phyloP scores from a whole-genome alignment of 2,888 invertebrate species.

The Agrochola macilenta region DNA sequence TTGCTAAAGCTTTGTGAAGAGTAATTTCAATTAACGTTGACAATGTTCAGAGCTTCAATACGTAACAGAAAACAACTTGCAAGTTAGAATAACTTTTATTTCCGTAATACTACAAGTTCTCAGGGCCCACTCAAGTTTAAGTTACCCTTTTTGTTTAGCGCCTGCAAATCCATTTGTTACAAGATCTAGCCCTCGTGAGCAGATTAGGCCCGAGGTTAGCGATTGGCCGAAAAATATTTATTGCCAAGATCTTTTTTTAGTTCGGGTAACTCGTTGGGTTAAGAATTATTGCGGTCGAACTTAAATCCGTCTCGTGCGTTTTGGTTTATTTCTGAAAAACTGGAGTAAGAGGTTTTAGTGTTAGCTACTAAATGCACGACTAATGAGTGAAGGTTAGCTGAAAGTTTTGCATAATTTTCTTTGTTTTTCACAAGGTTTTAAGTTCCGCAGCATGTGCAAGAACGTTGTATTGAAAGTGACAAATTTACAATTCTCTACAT shows the following conservation, averaged over 20 bases:
- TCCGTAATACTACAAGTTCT: conserved; percentile 15
- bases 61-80: conserved; percentile 17
- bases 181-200: conserved; percentile 38
- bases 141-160: conserved; percentile 52
- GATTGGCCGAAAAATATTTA: conserved; percentile 57
- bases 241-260: conserved; percentile 50
- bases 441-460: conserved; percentile 22
- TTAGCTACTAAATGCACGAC: conserved; percentile 13
- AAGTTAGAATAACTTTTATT: conserved; percentile 19
- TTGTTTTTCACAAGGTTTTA: conserved; percentile 37
- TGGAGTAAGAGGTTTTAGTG: conserved; percentile 11
- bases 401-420: conserved; percentile 48
- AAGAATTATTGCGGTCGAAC: conserved; percentile 42
- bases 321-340: conserved; percentile 13
- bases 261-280: conserved; percentile 23
- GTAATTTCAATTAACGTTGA: conserved; percentile 39
- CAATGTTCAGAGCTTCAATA: conserved; percentile 16
- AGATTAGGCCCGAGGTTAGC: conserved; percentile 55
- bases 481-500: not conserved
- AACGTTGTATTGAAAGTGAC: not conserved
- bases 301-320: conserved; percentile 20
- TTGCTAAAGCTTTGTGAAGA: conserved; percentile 39
- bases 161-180: conserved; percentile 48
- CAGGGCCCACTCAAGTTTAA: conserved; percentile 26
- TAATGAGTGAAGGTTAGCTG: conserved; percentile 35